Conservation (phyloP, 2,888 invertebrate genomes). For the Diadegma fenestrale region DNA sequence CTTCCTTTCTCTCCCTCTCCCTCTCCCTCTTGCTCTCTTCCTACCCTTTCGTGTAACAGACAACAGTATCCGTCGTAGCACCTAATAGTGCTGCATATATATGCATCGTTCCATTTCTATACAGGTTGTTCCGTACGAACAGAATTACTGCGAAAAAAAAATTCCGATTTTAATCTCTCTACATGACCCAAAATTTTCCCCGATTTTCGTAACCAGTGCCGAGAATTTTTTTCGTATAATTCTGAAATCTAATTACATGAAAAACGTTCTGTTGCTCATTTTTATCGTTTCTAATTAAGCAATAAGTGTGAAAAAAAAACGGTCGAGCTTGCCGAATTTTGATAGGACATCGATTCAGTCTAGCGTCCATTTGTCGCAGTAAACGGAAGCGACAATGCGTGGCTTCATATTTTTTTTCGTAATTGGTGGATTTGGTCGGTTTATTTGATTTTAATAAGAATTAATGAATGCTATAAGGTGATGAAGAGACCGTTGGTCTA, state of each 20-base stretch:
- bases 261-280: neutral
- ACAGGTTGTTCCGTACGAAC: neutral
- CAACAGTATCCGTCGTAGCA: constrained; percentile 52
- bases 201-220: no score
- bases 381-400: neutral
- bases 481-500: neutral
- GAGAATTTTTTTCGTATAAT: no score
- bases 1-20: constrained; percentile 27
- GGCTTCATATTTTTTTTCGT: neutral
- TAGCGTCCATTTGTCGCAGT: no score
- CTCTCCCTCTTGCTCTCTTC: constrained; percentile 36
- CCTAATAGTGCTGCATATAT: constrained; percentile 23
- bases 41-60: constrained; percentile 51
- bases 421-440: neutral
- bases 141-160: neutral
- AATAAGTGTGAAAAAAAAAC: neutral
- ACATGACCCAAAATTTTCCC: neutral
- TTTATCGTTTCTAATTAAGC: neutral
- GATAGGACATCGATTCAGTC: neutral
- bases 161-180: neutral
- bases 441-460: neutral
- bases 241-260: neutral
- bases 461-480: neutral
- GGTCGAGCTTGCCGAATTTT: neutral
- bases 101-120: neutral